Base-by-base conservation (phyloP, 2,797 vertebrate genomes). In the Etheostoma nigrum region DNA sequence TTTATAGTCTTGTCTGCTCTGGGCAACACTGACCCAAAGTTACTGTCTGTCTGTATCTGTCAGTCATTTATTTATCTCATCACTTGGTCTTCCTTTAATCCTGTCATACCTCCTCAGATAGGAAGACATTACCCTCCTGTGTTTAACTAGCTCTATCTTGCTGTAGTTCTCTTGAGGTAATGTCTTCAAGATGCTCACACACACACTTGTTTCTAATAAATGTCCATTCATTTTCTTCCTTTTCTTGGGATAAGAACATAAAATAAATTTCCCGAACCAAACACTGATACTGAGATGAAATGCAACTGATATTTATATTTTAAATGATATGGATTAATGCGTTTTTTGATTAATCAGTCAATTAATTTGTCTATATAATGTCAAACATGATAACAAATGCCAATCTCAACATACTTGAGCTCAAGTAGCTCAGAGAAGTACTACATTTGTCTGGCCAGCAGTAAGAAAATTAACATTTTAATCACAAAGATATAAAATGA, bases 1-100 rank as follows among this genome's bases (percentile, higher is more conserved):
- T 94, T 93, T 93, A 85, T 93, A 93, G 88, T 58, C 53, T 57
- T 19, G 78, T 82, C 85, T 86, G 85, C 81, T 86, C 75, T 81
- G 87, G 88, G 84, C 83, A 80, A 81, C 81, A 45, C 79, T 91
- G 92, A 93, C 90, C 90, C 67, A 5, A 86, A 88, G 83, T 90
- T 77, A 78, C 63, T 73, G 67, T 71, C 76, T 84, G 45, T 76
- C 53, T 83, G 21, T 72, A 82, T 89, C 67, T 80, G 82, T 80
- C 72, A 73, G 49, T 62, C 72, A 67, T 67, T 91, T 63, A 82
- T 82, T 81, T 69, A 68, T 72, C 67, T 80, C 67, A 82, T 82
- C 67, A 62, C 42, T 51, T 45, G 25, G 47, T 79, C 68, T 19
- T 64, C 44, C 19, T 77, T 69, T 76, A 52, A 42, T 64, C 59